phyloP scores from a whole-genome alignment of 2,797 vertebrate genomes.

The Pseudotriccus pelzelni region DNA sequence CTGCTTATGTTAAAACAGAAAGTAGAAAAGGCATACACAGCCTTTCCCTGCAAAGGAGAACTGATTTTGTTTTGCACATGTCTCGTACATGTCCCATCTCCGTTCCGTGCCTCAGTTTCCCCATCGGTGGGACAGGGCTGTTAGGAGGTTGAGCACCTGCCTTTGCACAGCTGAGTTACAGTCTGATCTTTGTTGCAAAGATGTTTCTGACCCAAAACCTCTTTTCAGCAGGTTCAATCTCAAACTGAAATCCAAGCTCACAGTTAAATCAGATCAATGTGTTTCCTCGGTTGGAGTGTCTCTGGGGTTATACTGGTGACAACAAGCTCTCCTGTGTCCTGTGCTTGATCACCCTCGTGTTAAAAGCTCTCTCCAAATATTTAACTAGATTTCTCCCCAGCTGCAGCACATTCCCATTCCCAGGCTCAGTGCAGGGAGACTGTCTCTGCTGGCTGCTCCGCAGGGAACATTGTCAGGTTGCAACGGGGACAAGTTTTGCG shows the following conservation, averaged over 20 bases:
- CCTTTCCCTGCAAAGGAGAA: neutral
- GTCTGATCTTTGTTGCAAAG: neutral
- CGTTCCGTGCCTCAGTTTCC: neutral
- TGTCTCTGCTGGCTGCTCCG: accelerated
- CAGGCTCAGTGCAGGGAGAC: accelerated
- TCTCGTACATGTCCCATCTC: accelerated
- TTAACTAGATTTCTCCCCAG: neutral
- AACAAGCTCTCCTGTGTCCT: accelerated
- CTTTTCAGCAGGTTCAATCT: neutral
- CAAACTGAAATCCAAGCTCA: neutral
- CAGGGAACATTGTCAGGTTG: accelerated
- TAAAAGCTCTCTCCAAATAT: neutral
- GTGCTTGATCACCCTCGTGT: accelerated
- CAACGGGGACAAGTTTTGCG: neutral
- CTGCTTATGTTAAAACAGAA: neutral
- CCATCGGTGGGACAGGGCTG: accelerated
- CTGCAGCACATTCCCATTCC: neutral
- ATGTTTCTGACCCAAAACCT: neutral
- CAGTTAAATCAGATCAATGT: neutral
- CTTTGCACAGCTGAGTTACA: neutral
- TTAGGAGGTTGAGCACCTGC: neutral
- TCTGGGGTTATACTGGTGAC: accelerated
- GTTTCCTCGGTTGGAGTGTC: neutral
- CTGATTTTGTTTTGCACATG: neutral
- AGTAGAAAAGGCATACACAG: neutral